These are phyloP conservation scores for Cynopterus brachyotis DNA, from an alignment of 2,113 vertebrate genomes.

Conservation along the genomic window DNA sequence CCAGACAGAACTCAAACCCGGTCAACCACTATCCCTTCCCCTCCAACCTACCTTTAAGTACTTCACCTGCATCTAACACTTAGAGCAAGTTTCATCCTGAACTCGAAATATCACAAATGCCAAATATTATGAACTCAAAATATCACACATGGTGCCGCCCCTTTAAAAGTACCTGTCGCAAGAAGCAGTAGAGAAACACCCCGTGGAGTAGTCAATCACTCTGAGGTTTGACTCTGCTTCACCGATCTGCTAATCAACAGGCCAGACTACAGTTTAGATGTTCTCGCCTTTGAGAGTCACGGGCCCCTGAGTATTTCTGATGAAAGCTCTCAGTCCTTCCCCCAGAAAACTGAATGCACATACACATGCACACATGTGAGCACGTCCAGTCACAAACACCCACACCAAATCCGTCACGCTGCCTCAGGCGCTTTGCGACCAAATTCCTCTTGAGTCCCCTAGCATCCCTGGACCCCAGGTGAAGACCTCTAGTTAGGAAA, in stretches of 20 bases:
- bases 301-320: not conserved
- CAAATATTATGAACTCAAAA: not conserved
- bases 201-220: not conserved
- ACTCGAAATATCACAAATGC: not conserved
- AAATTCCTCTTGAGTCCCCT: not conserved
- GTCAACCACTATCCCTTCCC: not conserved
- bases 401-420: not conserved
- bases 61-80: not conserved
- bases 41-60: not conserved
- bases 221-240: not conserved
- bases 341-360: not conserved
- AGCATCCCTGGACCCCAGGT: not conserved
- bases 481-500: not conserved
- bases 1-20: not conserved
- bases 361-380: not conserved
- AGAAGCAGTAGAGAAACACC: not conserved
- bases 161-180: not conserved
- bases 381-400: not conserved
- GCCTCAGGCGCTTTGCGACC: not conserved
- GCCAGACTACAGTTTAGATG: not conserved
- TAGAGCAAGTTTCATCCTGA: not conserved
- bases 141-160: not conserved
- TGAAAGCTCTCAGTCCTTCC: not conserved
- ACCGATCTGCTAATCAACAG: not conserved
- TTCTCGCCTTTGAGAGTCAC: not conserved